A percentile compares a stretch with the other conserved stretches of the same genome.
These are phyloP conservation scores for Xiphorhynchus elegans DNA, from an alignment of 2,113 vertebrate genomes.

Conservation along the genomic window DNA sequence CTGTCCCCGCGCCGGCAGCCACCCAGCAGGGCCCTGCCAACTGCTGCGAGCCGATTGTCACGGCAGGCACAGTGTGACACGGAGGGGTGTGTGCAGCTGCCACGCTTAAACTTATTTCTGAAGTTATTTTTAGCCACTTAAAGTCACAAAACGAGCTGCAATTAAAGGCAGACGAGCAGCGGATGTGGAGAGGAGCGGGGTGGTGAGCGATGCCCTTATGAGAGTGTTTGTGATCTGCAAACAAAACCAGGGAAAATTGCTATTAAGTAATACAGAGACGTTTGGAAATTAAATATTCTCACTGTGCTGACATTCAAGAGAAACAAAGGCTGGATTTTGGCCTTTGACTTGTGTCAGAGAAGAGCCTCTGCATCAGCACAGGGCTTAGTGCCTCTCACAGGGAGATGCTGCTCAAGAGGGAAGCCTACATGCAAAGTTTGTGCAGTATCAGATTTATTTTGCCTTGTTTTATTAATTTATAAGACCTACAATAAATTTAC, in stretches of 20 bases:
- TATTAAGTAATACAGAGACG: background rate
- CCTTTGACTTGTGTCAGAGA: background rate
- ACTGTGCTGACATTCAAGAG: background rate
- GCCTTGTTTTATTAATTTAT: background rate
- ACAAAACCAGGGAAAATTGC: background rate
- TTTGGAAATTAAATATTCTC: background rate
- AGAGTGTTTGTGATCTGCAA: background rate
- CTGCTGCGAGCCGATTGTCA: background rate
- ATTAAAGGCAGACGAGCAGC: background rate
- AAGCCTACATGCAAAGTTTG: background rate
- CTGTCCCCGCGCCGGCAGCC: background rate
- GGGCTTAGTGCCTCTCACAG: background rate
- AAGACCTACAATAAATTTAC: background rate
- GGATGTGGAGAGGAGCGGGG: fast-evolving
- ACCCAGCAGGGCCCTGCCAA: background rate
- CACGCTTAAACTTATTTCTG: background rate
- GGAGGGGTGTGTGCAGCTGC: background rate
- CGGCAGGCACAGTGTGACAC: background rate
- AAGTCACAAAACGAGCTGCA: background rate
- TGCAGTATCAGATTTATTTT: background rate
- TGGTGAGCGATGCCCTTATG: fast-evolving
- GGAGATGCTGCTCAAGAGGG: background rate
- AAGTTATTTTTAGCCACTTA: background rate
- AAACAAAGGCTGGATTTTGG: background rate
- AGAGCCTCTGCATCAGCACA: fast-evolving